These are phyloP conservation scores for Campylomormyrus tamandua DNA, from an alignment of 2,113 vertebrate genomes.

Conservation along the genomic window DNA sequence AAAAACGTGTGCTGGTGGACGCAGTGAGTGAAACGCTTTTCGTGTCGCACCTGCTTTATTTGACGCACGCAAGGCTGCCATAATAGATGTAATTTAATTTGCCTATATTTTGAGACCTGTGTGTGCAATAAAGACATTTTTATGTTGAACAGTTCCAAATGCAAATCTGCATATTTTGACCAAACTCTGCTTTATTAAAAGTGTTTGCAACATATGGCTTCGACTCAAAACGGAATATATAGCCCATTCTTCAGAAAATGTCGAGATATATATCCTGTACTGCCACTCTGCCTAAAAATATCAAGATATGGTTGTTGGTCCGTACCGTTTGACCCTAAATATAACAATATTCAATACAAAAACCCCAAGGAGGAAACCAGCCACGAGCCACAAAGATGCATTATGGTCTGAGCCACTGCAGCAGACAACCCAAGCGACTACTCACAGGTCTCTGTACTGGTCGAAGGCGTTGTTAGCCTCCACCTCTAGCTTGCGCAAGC, in stretches of 20 bases:
- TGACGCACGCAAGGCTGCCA: background rate
- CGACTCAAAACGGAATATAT: background rate
- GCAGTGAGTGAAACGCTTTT: background rate
- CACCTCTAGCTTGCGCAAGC: conserved; percentile 93
- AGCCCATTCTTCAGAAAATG: background rate
- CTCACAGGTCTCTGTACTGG: conserved; percentile 98
- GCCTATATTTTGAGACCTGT: background rate
- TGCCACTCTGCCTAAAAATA: background rate
- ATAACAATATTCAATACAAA: background rate
- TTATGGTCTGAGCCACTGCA: background rate
- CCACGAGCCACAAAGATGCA: background rate
- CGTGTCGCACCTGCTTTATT: background rate
- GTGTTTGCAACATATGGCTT: background rate
- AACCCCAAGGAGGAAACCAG: background rate
- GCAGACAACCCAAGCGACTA: conserved; percentile 19
- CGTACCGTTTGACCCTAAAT: background rate
- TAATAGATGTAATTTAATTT: background rate
- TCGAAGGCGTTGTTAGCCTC: conserved; percentile 99
- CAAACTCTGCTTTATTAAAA: background rate
- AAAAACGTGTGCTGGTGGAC: background rate
- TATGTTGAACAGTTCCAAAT: background rate
- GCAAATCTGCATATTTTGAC: background rate
- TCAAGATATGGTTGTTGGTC: background rate
- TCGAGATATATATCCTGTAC: background rate
- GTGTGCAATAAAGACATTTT: background rate